Base-by-base conservation (phyloP, 2,113 vertebrate genomes). In the Haliaeetus leucogaster region DNA sequence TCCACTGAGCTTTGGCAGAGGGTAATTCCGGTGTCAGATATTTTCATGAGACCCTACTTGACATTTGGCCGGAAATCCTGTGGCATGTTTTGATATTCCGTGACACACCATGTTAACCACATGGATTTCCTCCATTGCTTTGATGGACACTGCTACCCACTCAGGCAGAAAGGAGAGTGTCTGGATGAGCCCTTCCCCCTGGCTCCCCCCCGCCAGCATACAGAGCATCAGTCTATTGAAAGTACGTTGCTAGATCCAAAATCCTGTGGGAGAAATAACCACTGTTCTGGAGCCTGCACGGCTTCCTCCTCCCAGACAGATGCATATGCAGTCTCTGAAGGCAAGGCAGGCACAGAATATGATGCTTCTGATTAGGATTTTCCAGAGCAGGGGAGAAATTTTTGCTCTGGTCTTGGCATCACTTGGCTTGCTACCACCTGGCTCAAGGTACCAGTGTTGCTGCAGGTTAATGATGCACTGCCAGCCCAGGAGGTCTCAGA, bases 21-120 rank as follows among this genome's bases (percentile, higher is more conserved):
- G 93, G 83, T 93, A 92, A 91, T 96, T 90, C 87, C 7, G 6
- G 58, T 88, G 93, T 96, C 94, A 93, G 94, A 87, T 93, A 88
- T 91, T 93, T 96, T 93, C 92, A 79, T 58, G 85, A 96, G 93
- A 94, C 93, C 79, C 85, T 72, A 34, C 81, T 86, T 95, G 96
- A 95, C 94, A 95, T 94, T 94, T 86, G 95, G 80, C 63, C 6
- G 11, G 88, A 95, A 96, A 96, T 96, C 86, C 85, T 74, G 72
- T 40, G 52, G 89, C 93, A 79, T 74, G 85, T 95, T 97, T 93
- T 95, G 96, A 89, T 96, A 94, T 83, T 88, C 95, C 18, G 1
- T 80, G 95, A 89, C 91, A 95, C 22, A n/a, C 48, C 8, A 16
- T 18, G 11, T 73, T 95, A 95, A 82, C 91, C 32, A 0, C 87